A percentile compares a stretch with the other conserved stretches of the same genome.
Conservation (phyloP, 2,888 invertebrate species). For the Rhodophaea formosa region DNA sequence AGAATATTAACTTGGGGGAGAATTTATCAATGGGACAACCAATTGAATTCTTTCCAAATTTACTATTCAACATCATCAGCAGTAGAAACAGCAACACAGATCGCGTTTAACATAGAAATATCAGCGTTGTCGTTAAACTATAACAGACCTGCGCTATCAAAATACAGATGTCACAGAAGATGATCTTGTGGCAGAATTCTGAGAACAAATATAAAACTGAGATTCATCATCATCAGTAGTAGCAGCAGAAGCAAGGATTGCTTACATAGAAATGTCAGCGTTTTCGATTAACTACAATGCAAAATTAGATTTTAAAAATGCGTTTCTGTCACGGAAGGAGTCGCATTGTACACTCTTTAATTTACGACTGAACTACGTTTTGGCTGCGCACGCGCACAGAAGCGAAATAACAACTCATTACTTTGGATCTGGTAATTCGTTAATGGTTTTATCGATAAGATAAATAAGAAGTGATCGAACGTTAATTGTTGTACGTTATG, state of each 20-base stretch:
- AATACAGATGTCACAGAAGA: neutral
- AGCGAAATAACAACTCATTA: slow-evolving; percentile 10
- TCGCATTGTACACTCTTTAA: neutral
- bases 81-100: too few species aligned
- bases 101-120: slow-evolving; percentile 52
- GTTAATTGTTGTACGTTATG: too few species aligned
- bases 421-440: slow-evolving; percentile 33
- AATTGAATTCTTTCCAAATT: too few species aligned
- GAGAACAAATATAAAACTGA: too few species aligned
- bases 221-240: too few species aligned
- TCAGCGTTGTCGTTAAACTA: slow-evolving; percentile 63
- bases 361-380: neutral
- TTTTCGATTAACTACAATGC: slow-evolving; percentile 62
- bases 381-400: slow-evolving; percentile 20
- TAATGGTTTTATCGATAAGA: slow-evolving; percentile 3
- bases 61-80: too few species aligned
- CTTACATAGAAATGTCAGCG: slow-evolving; percentile 56
- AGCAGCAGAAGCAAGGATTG: too few species aligned
- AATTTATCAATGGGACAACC: too few species aligned
- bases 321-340: neutral
- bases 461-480: too few species aligned
- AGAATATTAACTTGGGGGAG: neutral
- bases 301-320: too few species aligned
- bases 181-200: neutral
- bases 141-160: slow-evolving; percentile 39